These are phyloP conservation scores for Akabosia matsudoensis DNA, from an alignment of 1,140 invertebrate genomes.

Conservation along the genomic window DNA sequence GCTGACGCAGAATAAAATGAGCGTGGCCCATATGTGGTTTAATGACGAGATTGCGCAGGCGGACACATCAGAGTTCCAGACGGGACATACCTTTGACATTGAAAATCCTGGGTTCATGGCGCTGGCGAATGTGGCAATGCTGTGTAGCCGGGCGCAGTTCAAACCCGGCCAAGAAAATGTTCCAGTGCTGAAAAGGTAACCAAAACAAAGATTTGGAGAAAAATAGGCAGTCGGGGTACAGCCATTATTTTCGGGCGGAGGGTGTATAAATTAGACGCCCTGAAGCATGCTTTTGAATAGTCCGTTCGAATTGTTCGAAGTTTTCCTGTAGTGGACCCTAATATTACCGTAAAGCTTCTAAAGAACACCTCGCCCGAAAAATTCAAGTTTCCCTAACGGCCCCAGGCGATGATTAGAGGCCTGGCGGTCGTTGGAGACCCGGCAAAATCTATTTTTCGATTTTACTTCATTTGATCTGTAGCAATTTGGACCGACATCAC, in stretches of 20 bases:
- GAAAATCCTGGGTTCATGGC: constrained; percentile 76
- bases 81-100: constrained; percentile 48
- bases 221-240: not conserved
- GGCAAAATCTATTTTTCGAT: too few species aligned
- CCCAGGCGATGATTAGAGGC: too few species aligned
- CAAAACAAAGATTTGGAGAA: not conserved
- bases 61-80: constrained; percentile 56
- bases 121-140: constrained; percentile 81
- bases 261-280: constrained; percentile 28
- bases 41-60: constrained; percentile 59
- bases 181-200: constrained; percentile 58
- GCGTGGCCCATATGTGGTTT: constrained; percentile 65
- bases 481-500: too few species aligned
- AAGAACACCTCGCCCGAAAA: too few species aligned
- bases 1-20: constrained; percentile 66
- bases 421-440: too few species aligned
- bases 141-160: constrained; percentile 97
- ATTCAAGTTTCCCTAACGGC: too few species aligned
- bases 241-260: not conserved
- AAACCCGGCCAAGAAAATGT: constrained; percentile 86
- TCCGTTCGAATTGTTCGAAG: too few species aligned
- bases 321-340: too few species aligned
- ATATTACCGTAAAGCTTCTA: too few species aligned
- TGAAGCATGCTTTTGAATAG: not conserved
- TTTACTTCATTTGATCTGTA: too few species aligned